phyloP scores from a whole-genome alignment of 92 coral and sea anemone species.

The Hydrozoanthus gracilis region DNA sequence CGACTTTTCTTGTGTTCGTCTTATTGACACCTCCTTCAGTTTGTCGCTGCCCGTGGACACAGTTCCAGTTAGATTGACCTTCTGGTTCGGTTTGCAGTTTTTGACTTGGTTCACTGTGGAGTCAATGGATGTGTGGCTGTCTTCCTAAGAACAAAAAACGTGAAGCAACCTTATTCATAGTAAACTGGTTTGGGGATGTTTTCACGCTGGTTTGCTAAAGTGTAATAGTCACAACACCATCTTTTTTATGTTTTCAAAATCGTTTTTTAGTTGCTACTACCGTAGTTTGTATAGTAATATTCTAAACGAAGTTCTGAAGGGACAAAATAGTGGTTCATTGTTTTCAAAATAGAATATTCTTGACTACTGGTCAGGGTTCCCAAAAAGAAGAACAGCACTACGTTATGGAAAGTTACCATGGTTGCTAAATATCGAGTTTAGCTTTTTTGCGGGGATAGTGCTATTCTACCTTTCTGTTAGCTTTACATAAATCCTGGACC shows the following conservation, averaged over 20 bases:
- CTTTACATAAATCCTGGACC: too few species aligned
- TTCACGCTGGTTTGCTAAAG: conserved; percentile 16
- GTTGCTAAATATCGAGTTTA: too few species aligned
- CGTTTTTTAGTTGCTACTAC: conserved; percentile 27
- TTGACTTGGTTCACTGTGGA: conserved; percentile 36
- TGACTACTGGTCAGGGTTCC: conserved; percentile 1
- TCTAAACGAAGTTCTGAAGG: conserved; percentile 3
- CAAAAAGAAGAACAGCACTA: background rate
- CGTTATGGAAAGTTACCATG: too few species aligned
- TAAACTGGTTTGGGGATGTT: conserved; percentile 40
- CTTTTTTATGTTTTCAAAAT: background rate
- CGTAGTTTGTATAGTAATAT: conserved; percentile 17
- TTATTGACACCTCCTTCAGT: conserved; percentile 58
- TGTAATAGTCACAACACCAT: conserved; percentile 18
- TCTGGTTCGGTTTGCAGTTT: conserved; percentile 65
- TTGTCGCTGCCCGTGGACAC: conserved; percentile 58
- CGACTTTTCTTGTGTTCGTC: conserved; percentile 47
- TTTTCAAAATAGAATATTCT: conserved; percentile 20
- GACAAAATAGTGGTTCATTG: conserved; percentile 30
- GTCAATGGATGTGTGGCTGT: conserved; percentile 28
- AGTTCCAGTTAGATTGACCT: conserved; percentile 64
- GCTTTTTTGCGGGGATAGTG: too few species aligned
- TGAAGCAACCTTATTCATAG: conserved; percentile 21
- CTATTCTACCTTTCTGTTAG: too few species aligned
- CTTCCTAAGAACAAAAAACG: conserved; percentile 28